Conservation (phyloP, 1,140 invertebrate species). For the Zophobas atratus region DNA sequence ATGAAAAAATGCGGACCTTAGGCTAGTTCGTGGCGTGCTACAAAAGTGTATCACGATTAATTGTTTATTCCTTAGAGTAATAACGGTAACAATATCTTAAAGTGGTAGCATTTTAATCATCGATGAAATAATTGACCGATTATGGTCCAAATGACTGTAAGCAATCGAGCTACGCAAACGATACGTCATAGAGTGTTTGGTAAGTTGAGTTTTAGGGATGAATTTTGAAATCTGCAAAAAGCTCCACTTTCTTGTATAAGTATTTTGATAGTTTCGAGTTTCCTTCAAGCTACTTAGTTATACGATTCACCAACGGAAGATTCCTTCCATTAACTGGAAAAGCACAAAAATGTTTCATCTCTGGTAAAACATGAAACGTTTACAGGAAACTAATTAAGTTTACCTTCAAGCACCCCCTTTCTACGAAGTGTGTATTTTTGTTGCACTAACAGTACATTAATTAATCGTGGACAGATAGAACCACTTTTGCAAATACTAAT, state of each 20-base stretch:
- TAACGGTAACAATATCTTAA: conserved; percentile 28
- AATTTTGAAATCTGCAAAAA: too few relatives aligned
- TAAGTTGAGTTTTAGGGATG: too few relatives aligned
- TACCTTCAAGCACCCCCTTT: not conserved
- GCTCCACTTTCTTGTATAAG: too few relatives aligned
- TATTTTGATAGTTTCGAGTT: too few relatives aligned
- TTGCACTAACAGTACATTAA: not conserved
- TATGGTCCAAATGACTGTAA: conserved; percentile 9
- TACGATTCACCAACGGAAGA: too few relatives aligned
- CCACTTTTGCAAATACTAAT: too few relatives aligned
- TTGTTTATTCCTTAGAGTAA: conserved; percentile 34
- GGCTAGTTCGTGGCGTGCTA: conserved; percentile 11
- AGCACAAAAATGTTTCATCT: not conserved
- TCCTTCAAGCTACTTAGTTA: too few relatives aligned
- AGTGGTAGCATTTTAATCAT: conserved; percentile 25
- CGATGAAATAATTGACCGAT: conserved; percentile 21
- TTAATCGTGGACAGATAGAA: not conserved
- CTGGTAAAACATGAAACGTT: not conserved
- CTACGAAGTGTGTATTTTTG: not conserved
- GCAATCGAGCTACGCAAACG: not conserved
- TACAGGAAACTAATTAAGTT: not conserved
- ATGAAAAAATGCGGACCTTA: not conserved
- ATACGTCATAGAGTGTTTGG: not conserved
- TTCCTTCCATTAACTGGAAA: too few relatives aligned
- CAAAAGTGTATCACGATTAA: conserved; percentile 33